These are phyloP conservation scores for Hedya salicella DNA, from an alignment of 2,888 invertebrate genomes.

Conservation along the genomic window DNA sequence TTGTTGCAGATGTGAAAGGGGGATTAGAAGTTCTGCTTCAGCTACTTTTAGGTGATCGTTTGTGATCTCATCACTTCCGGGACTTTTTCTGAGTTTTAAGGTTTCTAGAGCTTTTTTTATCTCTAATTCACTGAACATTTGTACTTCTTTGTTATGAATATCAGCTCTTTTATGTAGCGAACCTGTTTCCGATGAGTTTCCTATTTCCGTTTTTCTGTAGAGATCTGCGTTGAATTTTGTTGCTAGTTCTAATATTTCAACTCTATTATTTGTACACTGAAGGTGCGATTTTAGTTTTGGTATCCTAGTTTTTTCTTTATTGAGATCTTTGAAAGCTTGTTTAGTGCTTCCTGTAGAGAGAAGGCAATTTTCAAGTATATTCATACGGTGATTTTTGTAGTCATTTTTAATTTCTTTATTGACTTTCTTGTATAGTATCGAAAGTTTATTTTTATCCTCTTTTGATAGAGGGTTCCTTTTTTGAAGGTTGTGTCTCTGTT, in stretches of 20 bases:
- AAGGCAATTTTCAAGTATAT: not conserved
- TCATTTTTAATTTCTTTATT: constrained; percentile 2
- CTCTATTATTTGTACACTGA: constrained; percentile 17
- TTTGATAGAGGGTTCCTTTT: not conserved
- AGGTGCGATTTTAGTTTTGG: constrained; percentile 23
- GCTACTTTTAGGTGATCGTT: constrained; percentile 47
- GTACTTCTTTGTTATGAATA: not conserved
- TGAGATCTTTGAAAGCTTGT: constrained; percentile 11
- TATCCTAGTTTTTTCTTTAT: constrained; percentile 34
- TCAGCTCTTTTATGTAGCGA: constrained; percentile 1
- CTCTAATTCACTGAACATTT: not conserved
- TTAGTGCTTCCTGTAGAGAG: constrained; percentile 6
- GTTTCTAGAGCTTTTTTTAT: constrained; percentile 42
- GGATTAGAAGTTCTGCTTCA: constrained; percentile 30
- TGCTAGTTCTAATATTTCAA: constrained; percentile 44
- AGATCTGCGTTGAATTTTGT: constrained; percentile 44
- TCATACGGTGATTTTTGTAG: not conserved
- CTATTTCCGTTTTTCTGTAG: constrained; percentile 22
- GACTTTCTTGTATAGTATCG: not conserved
- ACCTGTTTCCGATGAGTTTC: constrained; percentile 18
- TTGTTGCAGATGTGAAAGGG: not conserved
- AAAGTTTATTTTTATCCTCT: not conserved
- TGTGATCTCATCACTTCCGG: constrained; percentile 46
- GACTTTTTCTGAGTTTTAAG: constrained; percentile 46
- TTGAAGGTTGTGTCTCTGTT: not conserved